phyloP scores from a whole-genome alignment of 2,888 invertebrate species.

The Cepaea hortensis region DNA sequence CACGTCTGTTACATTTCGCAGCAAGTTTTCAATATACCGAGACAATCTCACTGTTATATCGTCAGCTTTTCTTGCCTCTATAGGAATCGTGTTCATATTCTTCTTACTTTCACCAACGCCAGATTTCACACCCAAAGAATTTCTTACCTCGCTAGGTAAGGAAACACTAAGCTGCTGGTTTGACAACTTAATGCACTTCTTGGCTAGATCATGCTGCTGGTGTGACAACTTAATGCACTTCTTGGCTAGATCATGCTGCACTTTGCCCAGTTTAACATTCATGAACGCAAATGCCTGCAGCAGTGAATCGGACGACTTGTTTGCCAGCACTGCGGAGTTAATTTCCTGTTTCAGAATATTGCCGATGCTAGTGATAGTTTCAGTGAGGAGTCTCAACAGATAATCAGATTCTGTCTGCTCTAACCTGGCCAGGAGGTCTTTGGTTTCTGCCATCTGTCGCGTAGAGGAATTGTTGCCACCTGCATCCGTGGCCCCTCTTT shows the following conservation, averaged over 20 bases:
- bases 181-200: not conserved
- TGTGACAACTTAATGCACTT: not conserved
- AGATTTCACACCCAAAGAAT: not conserved
- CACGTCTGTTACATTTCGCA: not conserved
- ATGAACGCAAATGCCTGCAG: not conserved
- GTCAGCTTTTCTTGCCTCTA: not conserved
- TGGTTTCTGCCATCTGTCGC: not conserved
- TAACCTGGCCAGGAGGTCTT: not conserved
- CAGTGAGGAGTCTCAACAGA: not conserved
- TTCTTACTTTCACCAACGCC: too few relatives aligned
- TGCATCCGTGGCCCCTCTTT: too few relatives aligned
- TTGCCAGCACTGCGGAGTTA: not conserved
- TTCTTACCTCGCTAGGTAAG: not conserved
- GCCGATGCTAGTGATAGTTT: not conserved
- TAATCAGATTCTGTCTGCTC: not conserved
- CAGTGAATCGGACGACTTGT: not conserved
- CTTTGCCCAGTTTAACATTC: not conserved
- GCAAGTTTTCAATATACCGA: conserved; percentile 7
- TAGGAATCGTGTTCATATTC: not conserved
- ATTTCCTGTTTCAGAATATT: not conserved
- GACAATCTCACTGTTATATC: not conserved
- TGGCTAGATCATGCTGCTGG: not conserved
- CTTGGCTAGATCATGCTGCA: not conserved
- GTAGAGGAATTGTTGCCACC: not conserved
- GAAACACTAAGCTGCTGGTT: not conserved